A percentile compares a stretch with the other conserved stretches of the same genome.
phyloP scores from a whole-genome alignment of 2,797 vertebrate genomes.

The Darevskia nairensis region DNA sequence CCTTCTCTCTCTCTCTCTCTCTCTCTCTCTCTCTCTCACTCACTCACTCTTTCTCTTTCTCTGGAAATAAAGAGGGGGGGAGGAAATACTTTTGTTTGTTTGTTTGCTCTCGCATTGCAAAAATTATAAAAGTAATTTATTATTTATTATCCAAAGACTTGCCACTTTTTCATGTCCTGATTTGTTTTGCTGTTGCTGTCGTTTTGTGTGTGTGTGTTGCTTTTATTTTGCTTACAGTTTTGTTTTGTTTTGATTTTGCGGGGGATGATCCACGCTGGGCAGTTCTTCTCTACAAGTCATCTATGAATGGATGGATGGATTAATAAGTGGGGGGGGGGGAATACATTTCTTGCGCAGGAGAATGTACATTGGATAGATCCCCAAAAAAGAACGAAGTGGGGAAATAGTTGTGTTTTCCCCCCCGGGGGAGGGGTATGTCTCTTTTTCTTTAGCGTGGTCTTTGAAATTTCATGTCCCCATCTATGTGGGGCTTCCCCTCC shows the following conservation, averaged over 20 bases:
- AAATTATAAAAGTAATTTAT: conserved; percentile 94
- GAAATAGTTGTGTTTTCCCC: conserved; percentile 59
- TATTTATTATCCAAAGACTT: conserved; percentile 98
- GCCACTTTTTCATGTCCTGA: conserved; percentile 87
- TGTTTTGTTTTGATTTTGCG: conserved; percentile 56
- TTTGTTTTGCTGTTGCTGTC: conserved; percentile 8
- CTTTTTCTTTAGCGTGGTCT: conserved; percentile 82
- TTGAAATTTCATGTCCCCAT: conserved; percentile 85
- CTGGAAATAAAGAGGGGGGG: conserved; percentile 82
- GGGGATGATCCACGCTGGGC: background rate
- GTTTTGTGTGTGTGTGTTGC: conserved; percentile 70
- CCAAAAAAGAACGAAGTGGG: conserved; percentile 56
- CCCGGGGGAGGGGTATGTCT: background rate
- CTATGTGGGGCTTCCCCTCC: conserved; percentile 81
- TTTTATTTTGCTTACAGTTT: conserved; percentile 93
- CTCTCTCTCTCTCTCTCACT: conserved; percentile 74
- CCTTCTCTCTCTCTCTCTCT: background rate
- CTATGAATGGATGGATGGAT: conserved; percentile 51
- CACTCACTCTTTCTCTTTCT: conserved; percentile 67
- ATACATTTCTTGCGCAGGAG: background rate
- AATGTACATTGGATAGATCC: background rate
- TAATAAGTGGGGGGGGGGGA: background rate
- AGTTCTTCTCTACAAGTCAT: background rate
- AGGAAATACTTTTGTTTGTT: conserved; percentile 40
- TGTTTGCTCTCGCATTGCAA: conserved; percentile 92